phyloP scores from a whole-genome alignment of 2,113 vertebrate species.

The Paradoxurus hermaphroditus region DNA sequence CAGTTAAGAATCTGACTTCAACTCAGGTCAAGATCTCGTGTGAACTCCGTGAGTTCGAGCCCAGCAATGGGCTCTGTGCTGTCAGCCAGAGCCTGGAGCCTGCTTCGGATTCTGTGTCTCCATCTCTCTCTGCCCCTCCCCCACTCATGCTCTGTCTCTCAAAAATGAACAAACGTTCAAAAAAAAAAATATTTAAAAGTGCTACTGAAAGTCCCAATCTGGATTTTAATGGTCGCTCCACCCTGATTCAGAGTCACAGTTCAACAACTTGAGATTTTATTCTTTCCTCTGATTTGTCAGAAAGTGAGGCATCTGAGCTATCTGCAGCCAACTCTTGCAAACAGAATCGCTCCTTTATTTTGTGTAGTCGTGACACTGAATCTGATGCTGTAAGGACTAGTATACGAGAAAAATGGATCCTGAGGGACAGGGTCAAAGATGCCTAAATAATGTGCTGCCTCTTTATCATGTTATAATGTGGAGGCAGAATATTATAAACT shows the following conservation, averaged over 20 bases:
- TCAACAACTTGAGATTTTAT: conserved; percentile 61
- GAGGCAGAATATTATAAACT: background rate
- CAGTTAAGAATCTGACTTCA: no score
- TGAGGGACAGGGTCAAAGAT: background rate
- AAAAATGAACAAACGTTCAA: no score
- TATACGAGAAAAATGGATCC: conserved; percentile 51
- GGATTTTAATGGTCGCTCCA: conserved; percentile 36
- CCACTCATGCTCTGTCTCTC: no score
- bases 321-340: conserved; percentile 28
- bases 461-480: background rate
- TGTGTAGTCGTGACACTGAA: conserved; percentile 21
- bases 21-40: no score
- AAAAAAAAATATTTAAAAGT: no score
- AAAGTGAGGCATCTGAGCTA: conserved; percentile 53
- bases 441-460: background rate
- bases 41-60: no score
- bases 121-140: no score
- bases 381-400: conserved; percentile 46
- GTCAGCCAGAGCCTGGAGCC: no score
- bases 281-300: conserved; percentile 68
- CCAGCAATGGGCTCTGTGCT: no score
- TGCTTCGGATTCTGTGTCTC: no score
- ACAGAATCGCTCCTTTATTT: conserved; percentile 25
- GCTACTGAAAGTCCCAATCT: conserved; percentile 5
- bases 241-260: conserved; percentile 32